These are phyloP conservation scores for Stomatorhinus ivindoensis DNA, from an alignment of 2,113 vertebrate genomes.

Conservation along the genomic window DNA sequence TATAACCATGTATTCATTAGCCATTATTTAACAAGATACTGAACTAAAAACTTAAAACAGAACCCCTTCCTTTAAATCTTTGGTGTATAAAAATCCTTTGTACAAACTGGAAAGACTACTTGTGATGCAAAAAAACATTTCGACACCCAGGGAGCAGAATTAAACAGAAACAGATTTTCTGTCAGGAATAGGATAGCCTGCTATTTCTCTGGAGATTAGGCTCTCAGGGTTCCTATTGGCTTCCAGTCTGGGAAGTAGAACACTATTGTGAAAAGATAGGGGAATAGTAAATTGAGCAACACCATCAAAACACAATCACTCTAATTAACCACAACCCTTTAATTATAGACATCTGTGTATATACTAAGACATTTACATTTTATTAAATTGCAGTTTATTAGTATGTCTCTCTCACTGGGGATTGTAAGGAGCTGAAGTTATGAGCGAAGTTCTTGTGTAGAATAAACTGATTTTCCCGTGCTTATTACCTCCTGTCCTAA, in stretches of 20 bases:
- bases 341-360: constrained; percentile 3
- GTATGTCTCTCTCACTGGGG: not conserved
- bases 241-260: constrained; percentile 11
- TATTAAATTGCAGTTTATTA: not conserved
- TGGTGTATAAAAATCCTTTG: not conserved
- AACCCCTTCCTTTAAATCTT: not conserved
- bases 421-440: not conserved
- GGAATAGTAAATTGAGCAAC: constrained; percentile 10
- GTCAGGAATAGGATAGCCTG: constrained; percentile 14
- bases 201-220: not conserved
- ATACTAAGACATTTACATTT: not conserved
- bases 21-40: not conserved
- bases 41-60: not conserved
- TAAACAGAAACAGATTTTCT: constrained; percentile 22
- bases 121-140: not conserved
- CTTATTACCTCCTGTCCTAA: not conserved
- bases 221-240: not conserved
- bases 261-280: not conserved
- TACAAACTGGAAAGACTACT: not conserved
- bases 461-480: not conserved
- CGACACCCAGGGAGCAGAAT: constrained; percentile 16
- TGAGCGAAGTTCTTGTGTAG: not conserved
- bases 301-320: constrained; percentile 8
- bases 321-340: not conserved
- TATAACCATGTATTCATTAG: not conserved